phyloP scores from a whole-genome alignment of 2,797 vertebrate species.

The Neosilurus hyrtlii region DNA sequence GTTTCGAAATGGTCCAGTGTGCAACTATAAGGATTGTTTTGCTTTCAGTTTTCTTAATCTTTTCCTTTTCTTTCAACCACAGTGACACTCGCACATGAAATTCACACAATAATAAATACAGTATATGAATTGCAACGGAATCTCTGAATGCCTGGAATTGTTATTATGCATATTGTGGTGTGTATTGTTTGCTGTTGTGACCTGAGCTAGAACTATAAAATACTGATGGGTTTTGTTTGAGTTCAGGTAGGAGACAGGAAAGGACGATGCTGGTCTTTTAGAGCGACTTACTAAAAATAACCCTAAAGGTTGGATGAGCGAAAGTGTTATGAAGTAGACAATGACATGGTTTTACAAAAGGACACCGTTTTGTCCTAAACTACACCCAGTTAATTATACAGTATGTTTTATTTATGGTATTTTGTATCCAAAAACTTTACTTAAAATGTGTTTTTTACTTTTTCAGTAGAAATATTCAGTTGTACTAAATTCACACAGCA shows the following conservation, averaged over 20 bases:
- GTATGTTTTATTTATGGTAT: neutral
- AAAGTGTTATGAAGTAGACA: neutral
- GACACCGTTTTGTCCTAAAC: neutral
- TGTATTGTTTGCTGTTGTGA: neutral
- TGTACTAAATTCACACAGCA: neutral
- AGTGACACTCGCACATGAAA: neutral
- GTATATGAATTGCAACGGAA: slow-evolving; percentile 15
- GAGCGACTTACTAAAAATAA: neutral
- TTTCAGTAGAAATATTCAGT: neutral
- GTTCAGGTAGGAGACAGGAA: neutral
- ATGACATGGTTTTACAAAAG: neutral
- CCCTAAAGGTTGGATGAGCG: neutral
- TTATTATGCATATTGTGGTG: neutral
- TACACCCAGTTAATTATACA: neutral
- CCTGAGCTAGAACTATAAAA: neutral
- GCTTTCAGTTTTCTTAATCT: neutral
- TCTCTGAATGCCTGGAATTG: neutral
- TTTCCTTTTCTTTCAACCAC: neutral
- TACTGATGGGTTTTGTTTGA: neutral
- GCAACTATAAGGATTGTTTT: neutral
- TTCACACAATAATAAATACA: slow-evolving; percentile 27
- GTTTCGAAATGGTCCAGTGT: neutral
- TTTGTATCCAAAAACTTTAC: neutral
- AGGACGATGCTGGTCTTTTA: neutral
- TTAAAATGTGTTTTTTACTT: no score